Conservation (phyloP, 2,888 invertebrate species). For the Bugula neritina region DNA sequence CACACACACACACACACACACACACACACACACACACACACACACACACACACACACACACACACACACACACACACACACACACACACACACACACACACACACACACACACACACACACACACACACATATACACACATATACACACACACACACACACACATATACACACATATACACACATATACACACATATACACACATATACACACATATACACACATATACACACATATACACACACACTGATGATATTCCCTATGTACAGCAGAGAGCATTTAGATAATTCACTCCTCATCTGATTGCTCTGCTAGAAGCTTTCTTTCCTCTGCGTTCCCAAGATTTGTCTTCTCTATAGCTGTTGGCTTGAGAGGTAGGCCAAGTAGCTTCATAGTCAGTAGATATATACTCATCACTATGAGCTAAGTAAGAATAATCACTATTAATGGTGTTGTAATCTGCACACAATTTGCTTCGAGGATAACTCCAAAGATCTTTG, state of each 20-base stretch:
- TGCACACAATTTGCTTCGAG: too few relatives aligned
- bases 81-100: not conserved
- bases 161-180: conserved; percentile 23
- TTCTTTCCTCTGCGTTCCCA: too few relatives aligned
- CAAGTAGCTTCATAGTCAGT: too few relatives aligned
- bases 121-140: conserved; percentile 19
- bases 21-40: not conserved
- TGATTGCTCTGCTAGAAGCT: too few relatives aligned
- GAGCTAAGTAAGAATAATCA: too few relatives aligned
- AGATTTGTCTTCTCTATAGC: too few relatives aligned
- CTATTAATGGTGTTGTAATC: too few relatives aligned
- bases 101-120: conserved; percentile 5
- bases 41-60: not conserved
- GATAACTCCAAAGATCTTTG: too few relatives aligned
- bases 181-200: conserved; percentile 19
- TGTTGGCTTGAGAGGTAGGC: too few relatives aligned
- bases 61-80: not conserved
- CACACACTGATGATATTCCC: not conserved
- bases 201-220: conserved; percentile 21
- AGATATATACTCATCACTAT: too few relatives aligned
- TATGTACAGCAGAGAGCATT: too few relatives aligned
- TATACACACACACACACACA: conserved; percentile 17
- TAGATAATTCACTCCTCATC: too few relatives aligned
- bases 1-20: not conserved
- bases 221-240: conserved; percentile 23